A percentile compares a stretch with the other conserved stretches of the same genome.
Evolutionary conservation across 1,140 invertebrate species (phyloP).

Genomic region (Mylabris phalerata): DNA sequence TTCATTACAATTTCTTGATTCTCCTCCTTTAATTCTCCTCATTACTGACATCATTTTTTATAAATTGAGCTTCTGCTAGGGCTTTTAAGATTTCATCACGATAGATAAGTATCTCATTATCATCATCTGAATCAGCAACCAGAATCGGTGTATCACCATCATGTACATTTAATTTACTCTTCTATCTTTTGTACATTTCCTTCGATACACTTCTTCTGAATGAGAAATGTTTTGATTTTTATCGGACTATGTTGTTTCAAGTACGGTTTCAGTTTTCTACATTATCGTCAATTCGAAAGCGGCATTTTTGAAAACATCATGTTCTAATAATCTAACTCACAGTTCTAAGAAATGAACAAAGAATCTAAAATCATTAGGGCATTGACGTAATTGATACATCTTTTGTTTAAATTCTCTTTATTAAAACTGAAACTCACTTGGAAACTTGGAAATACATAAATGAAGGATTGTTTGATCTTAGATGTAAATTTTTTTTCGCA

Average conservation of each 20-base stretch:
- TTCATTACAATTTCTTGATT: conserved; percentile 22
- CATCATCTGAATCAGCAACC: conserved; percentile 47
- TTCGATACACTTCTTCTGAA: conserved; percentile 60
- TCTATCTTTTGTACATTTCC: conserved; percentile 53
- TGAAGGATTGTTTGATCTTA: too few species aligned
- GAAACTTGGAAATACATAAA: too few species aligned
- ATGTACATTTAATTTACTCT: conserved; percentile 53
- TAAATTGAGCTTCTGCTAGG: not conserved
- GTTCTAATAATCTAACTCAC: too few species aligned
- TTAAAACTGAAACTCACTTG: too few species aligned
- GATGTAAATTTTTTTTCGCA: too few species aligned
- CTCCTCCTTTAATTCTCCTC: conserved; percentile 25
- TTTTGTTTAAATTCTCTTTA: too few species aligned
- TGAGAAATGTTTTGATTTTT: conserved; percentile 55
- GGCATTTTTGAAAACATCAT: too few species aligned
- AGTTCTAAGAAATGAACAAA: too few species aligned
- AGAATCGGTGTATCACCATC: conserved; percentile 63
- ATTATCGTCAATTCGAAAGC: too few species aligned
- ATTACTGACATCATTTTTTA: conserved; percentile 2
- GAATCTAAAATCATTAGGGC: too few species aligned
- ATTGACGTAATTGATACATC: too few species aligned
- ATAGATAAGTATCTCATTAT: conserved; percentile 10
- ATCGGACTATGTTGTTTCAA: conserved; percentile 28
- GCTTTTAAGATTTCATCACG: not conserved
- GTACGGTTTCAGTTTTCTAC: too few species aligned